Conservation (phyloP, 2,113 vertebrate species). For the Mormyrus lacerda region DNA sequence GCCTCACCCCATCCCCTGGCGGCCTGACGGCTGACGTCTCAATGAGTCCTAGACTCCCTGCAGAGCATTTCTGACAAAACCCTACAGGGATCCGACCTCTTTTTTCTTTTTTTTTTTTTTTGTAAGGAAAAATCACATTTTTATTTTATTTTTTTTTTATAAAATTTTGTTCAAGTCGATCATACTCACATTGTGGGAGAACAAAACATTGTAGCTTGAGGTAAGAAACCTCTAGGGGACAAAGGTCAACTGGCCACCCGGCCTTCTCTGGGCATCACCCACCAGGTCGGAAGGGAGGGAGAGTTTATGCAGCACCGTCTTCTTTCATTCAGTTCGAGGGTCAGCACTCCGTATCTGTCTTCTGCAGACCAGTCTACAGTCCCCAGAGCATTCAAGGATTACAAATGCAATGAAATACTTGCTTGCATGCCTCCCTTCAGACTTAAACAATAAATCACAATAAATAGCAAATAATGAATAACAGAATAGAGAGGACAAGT, state of each 20-base stretch:
- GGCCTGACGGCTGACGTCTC: not conserved
- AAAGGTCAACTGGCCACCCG: not conserved
- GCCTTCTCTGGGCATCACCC: not conserved
- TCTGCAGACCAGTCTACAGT: not conserved
- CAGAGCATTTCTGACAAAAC: not conserved
- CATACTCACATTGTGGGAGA: not conserved
- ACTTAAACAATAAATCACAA: not conserved
- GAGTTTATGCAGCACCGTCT: not conserved
- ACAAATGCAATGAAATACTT: not conserved
- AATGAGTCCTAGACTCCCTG: not conserved
- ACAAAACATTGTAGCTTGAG: not conserved
- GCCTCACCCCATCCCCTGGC: not conserved
- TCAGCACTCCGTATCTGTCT: not conserved
- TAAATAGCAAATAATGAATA: not conserved
- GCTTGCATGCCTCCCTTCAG: not conserved
- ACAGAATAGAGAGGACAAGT: not conserved
- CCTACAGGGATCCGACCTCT: not conserved
- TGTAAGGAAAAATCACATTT: not conserved
- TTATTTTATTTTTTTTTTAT: not conserved
- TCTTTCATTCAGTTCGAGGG: not conserved
- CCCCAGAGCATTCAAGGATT: not conserved
- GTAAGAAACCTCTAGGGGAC: not conserved
- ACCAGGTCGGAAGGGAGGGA: not conserved
- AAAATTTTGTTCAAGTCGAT: not conserved
- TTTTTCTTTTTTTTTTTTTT: not conserved